Percentiles rank a stretch among this genome's conserved stretches.
These are phyloP conservation scores for Laterallus jamaicensis DNA, from an alignment of 2,113 vertebrate species.

Conservation along the genomic window DNA sequence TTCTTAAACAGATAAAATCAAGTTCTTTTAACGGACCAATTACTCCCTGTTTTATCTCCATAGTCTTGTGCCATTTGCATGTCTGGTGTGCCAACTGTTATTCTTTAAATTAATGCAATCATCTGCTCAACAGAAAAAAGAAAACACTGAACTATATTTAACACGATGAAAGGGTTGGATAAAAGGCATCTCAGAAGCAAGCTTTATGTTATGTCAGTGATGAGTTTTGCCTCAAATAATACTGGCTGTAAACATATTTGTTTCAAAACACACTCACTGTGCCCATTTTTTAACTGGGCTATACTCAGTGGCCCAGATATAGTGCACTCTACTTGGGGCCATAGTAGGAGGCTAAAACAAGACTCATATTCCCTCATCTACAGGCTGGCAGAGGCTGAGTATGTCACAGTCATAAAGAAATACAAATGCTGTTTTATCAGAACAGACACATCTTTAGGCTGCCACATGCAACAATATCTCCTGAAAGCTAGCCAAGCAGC, in stretches of 20 bases:
- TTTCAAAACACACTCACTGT: neutral
- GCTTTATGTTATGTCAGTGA: neutral
- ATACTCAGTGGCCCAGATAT: neutral
- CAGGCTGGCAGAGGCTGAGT: neutral
- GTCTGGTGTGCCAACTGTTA: neutral
- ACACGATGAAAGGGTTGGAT: neutral
- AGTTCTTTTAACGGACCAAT: neutral
- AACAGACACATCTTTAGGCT: neutral
- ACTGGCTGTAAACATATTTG: neutral
- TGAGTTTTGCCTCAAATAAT: neutral
- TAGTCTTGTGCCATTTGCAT: neutral
- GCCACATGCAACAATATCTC: neutral
- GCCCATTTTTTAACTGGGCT: neutral
- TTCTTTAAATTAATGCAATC: conserved; percentile 16
- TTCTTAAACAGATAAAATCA: conserved; percentile 12
- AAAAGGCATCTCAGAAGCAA: conserved; percentile 13
- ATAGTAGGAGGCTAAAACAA: neutral
- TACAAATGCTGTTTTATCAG: neutral
- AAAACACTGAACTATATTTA: neutral
- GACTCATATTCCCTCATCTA: neutral
- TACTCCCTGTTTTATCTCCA: neutral
- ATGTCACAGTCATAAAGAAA: conserved; percentile 3
- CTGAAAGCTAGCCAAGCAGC: conserved; percentile 3
- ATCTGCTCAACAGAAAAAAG: neutral
- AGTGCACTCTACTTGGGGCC: neutral